These are phyloP conservation scores for Etheostoma cragini DNA, from an alignment of 2,113 vertebrate genomes.

Conservation along the genomic window DNA sequence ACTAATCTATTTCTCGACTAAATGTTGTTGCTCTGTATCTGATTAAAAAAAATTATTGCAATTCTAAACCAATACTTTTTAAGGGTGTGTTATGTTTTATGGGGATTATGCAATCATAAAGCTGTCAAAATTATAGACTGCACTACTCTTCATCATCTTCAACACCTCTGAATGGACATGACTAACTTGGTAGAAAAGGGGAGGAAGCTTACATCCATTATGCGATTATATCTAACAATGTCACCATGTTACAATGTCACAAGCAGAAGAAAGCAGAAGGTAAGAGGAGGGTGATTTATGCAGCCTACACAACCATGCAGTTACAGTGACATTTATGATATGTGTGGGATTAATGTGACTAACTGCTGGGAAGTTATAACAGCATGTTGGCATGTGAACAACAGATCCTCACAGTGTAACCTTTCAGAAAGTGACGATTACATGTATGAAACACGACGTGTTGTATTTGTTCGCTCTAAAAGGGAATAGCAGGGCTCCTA, in stretches of 20 bases:
- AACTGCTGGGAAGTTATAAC: constrained; percentile 1
- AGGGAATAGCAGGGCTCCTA: not conserved
- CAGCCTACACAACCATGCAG: constrained; percentile 11
- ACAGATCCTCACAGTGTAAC: not conserved
- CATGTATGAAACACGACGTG: not conserved
- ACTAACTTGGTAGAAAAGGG: not conserved
- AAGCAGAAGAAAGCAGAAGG: constrained; percentile 5
- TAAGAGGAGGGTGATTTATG: constrained; percentile 12
- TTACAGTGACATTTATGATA: constrained; percentile 15
- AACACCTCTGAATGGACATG: not conserved
- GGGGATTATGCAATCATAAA: not conserved
- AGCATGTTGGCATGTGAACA: constrained; percentile 4
- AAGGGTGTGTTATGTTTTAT: not conserved
- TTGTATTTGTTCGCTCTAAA: not conserved
- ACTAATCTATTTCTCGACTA: not conserved
- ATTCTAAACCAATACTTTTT: not conserved
- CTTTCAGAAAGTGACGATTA: not conserved
- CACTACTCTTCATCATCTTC: not conserved
- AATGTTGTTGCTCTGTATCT: not conserved
- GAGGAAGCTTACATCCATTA: not conserved
- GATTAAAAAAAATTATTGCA: not conserved
- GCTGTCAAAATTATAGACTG: not conserved
- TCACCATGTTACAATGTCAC: not conserved
- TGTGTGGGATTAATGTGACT: constrained; percentile 20
- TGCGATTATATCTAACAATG: constrained; percentile 4